Evolutionary conservation across 2,888 invertebrate species (phyloP).

Genomic region (Plagiodera versicolora): DNA sequence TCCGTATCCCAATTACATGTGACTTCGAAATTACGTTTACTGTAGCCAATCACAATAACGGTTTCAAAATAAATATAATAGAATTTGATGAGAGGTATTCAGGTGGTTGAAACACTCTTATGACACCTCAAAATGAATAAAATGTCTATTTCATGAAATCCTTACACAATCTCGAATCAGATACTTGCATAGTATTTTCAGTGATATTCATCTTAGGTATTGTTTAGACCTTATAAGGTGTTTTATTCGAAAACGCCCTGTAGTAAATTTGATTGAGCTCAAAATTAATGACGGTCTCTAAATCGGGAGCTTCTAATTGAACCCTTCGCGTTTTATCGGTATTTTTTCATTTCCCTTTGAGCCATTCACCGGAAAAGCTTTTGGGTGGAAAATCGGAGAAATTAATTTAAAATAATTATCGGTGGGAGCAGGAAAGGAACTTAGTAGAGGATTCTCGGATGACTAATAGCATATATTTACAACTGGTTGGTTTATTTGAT

Average conservation of each 20-base stretch:
- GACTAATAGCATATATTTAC: not conserved
- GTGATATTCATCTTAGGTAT: not conserved
- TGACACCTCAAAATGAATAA: constrained; percentile 39
- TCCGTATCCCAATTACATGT: constrained; percentile 38
- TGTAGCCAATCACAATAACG: constrained; percentile 46
- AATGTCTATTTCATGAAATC: constrained; percentile 25
- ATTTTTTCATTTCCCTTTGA: constrained; percentile 11
- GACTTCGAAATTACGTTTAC: constrained; percentile 26
- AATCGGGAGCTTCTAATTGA: constrained; percentile 9
- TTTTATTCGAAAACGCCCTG: not conserved
- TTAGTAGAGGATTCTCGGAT: not conserved
- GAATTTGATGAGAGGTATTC: constrained; percentile 36
- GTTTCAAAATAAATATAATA: constrained; percentile 38
- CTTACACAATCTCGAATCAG: constrained; percentile 4
- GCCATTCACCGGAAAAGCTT: not conserved
- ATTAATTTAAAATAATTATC: not conserved
- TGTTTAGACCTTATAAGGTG: not conserved
- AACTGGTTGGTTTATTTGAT: not conserved
- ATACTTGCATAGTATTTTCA: constrained; percentile 21
- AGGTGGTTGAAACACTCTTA: constrained; percentile 43
- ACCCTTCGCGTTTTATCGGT: constrained; percentile 8
- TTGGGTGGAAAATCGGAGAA: not conserved
- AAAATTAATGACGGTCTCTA: constrained; percentile 12
- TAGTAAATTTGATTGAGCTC: constrained; percentile 9
- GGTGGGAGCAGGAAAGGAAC: not conserved